Percentiles rank a stretch among this genome's conserved stretches.
Conservation (phyloP, 30 jellyfish, hydroid and myxozoan species). For the Rhopilema esculentum region DNA sequence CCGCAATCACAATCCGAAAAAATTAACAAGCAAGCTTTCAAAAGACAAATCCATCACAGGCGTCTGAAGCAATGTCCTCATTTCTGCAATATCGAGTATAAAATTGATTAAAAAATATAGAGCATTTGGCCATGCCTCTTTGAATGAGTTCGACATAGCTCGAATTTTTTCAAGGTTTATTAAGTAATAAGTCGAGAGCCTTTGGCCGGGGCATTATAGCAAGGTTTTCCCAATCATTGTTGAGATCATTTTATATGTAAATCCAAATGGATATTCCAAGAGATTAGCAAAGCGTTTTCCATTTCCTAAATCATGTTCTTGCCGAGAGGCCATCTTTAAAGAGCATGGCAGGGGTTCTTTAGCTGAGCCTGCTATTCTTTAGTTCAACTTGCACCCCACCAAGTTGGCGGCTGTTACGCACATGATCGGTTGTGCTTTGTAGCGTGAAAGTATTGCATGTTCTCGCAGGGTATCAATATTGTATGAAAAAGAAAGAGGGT, state of each 20-base stretch:
- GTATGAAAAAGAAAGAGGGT: background rate
- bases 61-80: too few relatives aligned
- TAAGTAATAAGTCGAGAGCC: too few relatives aligned
- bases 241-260: constrained; percentile 16
- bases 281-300: constrained; percentile 11
- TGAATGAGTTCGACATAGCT: too few relatives aligned
- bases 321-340: background rate
- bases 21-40: too few relatives aligned
- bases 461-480: background rate
- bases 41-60: too few relatives aligned
- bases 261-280: constrained; percentile 17
- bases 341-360: background rate
- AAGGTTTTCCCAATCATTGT: constrained; percentile 8
- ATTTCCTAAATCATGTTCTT: constrained; percentile 10
- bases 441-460: constrained; percentile 54
- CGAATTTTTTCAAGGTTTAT: too few relatives aligned
- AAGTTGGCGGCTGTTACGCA: constrained; percentile 39
- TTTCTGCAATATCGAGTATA: too few relatives aligned
- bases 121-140: too few relatives aligned
- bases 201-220: too few relatives aligned
- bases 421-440: constrained; percentile 11
- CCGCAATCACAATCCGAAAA: too few relatives aligned
- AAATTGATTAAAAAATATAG: too few relatives aligned
- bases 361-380: background rate
- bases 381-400: constrained; percentile 33